A percentile compares a stretch with the other conserved stretches of the same genome.
phyloP scores from a whole-genome alignment of 2,113 vertebrate species.

The Stomatorhinus ivindoensis region DNA sequence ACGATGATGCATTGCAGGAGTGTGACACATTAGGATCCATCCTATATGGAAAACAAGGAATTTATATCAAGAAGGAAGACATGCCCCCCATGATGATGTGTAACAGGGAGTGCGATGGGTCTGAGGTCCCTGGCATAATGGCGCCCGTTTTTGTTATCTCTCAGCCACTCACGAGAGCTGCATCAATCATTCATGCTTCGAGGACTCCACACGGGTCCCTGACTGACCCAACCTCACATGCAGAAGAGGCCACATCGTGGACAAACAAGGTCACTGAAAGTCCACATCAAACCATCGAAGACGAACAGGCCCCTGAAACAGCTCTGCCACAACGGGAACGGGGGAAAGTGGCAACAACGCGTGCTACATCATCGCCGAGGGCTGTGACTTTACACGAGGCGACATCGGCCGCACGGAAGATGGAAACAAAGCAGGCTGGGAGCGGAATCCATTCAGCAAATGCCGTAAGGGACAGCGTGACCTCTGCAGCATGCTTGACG shows the following conservation, averaged over 20 bases:
- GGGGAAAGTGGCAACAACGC: neutral
- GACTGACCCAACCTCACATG: slow-evolving; percentile 12
- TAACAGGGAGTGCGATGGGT: neutral
- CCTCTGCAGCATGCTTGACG: neutral
- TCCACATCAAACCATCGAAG: neutral
- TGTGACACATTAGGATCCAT: slow-evolving; percentile 13
- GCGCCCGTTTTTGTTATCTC: slow-evolving; percentile 18
- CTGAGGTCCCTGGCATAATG: neutral
- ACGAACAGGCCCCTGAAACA: too few relatives aligned
- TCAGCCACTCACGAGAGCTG: neutral
- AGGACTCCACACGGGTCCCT: neutral
- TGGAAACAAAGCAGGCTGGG: neutral
- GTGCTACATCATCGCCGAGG: neutral
- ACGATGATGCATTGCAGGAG: slow-evolving; percentile 27
- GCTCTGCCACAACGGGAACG: neutral
- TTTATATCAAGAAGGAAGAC: slow-evolving; percentile 45
- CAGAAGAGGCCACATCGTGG: neutral
- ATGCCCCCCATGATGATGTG: neutral
- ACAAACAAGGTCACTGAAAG: neutral
- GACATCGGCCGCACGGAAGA: neutral
- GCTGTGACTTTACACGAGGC: neutral
- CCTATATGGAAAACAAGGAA: slow-evolving; percentile 34
- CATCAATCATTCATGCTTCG: slow-evolving; percentile 14
- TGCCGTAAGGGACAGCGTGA: neutral
- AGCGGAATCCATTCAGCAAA: neutral